A percentile compares a stretch with the other conserved stretches of the same genome.
phyloP scores from a whole-genome alignment of 2,888 invertebrate genomes.

The Sclerodermus sp. region DNA sequence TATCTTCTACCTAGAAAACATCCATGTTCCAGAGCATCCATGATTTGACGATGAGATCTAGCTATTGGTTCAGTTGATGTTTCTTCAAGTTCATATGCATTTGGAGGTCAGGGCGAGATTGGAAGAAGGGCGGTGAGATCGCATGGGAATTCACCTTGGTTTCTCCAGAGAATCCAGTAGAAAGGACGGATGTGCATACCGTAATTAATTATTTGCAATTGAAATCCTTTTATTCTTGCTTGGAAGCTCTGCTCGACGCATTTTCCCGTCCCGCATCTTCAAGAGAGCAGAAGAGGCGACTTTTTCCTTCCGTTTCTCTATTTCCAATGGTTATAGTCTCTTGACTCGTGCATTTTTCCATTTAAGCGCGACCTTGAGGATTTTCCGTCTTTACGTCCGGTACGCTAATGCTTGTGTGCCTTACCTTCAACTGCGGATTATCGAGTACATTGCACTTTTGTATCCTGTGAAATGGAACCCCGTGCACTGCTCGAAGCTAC shows the following conservation, averaged over 20 bases:
- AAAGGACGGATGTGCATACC: constrained; percentile 34
- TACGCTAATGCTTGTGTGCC: not conserved
- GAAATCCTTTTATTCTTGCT: constrained; percentile 18
- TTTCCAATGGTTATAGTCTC: too few relatives aligned
- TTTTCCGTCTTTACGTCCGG: too few relatives aligned
- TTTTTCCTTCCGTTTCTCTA: too few relatives aligned
- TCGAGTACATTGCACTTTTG: constrained; percentile 36
- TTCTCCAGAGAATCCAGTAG: constrained; percentile 18
- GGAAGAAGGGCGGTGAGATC: constrained; percentile 20
- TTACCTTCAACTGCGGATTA: constrained; percentile 17
- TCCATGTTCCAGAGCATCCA: too few relatives aligned
- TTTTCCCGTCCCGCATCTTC: not conserved
- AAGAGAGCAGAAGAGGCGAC: too few relatives aligned
- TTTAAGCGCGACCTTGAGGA: too few relatives aligned
- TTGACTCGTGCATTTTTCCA: too few relatives aligned
- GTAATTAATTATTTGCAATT: constrained; percentile 39
- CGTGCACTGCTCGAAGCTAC: constrained; percentile 24
- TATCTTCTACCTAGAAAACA: too few relatives aligned
- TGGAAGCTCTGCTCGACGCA: too few relatives aligned
- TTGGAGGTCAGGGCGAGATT: constrained; percentile 24
- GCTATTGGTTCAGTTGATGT: constrained; percentile 22
- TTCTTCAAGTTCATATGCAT: constrained; percentile 43
- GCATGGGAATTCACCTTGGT: constrained; percentile 26
- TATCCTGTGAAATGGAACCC: constrained; percentile 24
- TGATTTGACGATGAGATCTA: too few relatives aligned